phyloP scores from a whole-genome alignment of 2,113 vertebrate species.

The Trematocara marginatum region DNA sequence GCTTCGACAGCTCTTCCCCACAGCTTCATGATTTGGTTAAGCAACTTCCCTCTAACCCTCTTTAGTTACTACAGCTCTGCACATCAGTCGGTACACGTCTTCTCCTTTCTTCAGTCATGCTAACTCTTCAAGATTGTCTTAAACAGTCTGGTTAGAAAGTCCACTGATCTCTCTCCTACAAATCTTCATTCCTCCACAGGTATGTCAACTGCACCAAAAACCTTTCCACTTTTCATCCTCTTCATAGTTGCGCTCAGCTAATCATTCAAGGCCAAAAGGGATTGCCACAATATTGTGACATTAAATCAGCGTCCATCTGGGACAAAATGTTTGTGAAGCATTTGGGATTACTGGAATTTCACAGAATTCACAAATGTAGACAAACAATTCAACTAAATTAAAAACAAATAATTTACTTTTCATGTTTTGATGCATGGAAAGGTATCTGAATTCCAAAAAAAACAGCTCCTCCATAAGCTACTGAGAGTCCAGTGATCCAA shows the following conservation, averaged over 20 bases:
- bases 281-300: background rate
- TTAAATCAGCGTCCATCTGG: background rate
- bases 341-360: background rate
- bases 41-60: background rate
- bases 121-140: background rate
- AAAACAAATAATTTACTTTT: background rate
- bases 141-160: background rate
- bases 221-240: background rate
- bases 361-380: background rate
- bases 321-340: background rate
- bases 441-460: background rate
- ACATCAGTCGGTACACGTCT: background rate
- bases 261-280: background rate
- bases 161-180: background rate
- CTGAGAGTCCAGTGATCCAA: background rate
- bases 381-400: background rate
- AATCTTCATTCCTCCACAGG: background rate
- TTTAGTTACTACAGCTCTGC: background rate
- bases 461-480: background rate
- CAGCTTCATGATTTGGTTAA: background rate
- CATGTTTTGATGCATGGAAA: background rate
- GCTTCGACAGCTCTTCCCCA: background rate
- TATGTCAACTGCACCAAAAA: background rate
- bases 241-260: background rate
- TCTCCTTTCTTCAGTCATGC: background rate